Conservation (phyloP, 2,113 vertebrate genomes). For the Uria aalge region DNA sequence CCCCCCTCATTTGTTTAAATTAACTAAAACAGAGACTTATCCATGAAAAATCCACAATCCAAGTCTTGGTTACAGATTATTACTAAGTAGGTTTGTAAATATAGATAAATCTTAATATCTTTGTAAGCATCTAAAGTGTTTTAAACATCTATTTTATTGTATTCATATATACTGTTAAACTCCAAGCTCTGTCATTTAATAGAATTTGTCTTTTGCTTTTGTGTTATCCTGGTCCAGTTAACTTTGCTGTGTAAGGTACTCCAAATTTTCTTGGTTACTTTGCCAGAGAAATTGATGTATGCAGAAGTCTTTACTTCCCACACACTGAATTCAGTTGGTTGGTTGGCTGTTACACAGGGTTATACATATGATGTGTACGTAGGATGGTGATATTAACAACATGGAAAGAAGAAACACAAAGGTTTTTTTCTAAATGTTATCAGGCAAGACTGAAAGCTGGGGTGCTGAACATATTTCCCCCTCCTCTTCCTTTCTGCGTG, state of each 20-base stretch:
- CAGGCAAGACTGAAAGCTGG: background rate
- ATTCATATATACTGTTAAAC: background rate
- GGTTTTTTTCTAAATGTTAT: background rate
- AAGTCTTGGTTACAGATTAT: background rate
- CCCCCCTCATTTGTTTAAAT: background rate
- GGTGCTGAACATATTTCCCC: background rate
- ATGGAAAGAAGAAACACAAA: background rate
- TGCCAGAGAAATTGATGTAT: background rate
- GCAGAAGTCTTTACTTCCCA: background rate
- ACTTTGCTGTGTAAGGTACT: background rate
- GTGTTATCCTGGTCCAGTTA: background rate
- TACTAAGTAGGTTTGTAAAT: background rate
- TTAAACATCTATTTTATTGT: background rate
- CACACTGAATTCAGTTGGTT: fast-evolving
- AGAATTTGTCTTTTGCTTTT: background rate
- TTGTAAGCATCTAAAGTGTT: background rate
- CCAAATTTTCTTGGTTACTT: background rate
- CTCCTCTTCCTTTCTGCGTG: background rate
- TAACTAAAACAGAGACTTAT: background rate
- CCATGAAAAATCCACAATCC: background rate
- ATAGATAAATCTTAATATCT: background rate
- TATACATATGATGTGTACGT: fast-evolving
- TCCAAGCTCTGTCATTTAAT: background rate
- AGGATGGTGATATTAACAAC: background rate
- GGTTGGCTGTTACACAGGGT: background rate